Conservation (phyloP, 2,797 vertebrate genomes). For the Rhynchonycteris naso region DNA sequence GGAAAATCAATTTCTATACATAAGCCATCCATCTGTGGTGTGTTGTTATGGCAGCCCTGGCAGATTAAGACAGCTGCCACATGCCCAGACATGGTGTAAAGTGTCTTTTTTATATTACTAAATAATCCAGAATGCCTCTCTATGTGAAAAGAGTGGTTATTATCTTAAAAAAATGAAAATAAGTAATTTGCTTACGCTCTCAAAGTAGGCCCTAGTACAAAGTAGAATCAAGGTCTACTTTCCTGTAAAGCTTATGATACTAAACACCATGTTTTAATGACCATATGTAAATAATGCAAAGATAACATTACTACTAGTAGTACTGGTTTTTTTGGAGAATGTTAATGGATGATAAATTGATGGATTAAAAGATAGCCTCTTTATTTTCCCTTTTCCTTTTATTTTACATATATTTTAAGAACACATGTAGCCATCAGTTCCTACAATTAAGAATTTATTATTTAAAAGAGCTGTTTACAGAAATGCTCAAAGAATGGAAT, state of each 20-base stretch:
- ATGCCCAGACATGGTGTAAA: not conserved
- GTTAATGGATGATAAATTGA: not conserved
- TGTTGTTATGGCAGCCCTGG: not conserved
- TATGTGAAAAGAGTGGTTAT: not conserved
- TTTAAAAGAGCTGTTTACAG: not conserved
- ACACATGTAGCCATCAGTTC: not conserved
- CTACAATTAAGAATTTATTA: not conserved
- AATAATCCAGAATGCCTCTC: not conserved
- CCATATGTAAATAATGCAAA: not conserved
- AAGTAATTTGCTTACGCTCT: not conserved
- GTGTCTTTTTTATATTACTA: not conserved
- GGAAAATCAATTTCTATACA: not conserved
- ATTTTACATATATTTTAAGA: conserved; percentile 17
- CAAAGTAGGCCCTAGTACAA: not conserved
- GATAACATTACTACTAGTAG: not conserved
- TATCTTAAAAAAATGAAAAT: not conserved
- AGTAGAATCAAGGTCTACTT: not conserved
- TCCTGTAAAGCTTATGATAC: not conserved
- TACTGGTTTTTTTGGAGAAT: not conserved
- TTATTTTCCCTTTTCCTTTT: not conserved
- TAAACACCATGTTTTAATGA: not conserved
- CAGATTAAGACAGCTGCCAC: not conserved
- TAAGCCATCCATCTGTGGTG: not conserved
- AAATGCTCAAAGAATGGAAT: not conserved
- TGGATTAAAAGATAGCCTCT: not conserved